phyloP scores from a whole-genome alignment of 2,113 vertebrate species.

The Calypte anna region DNA sequence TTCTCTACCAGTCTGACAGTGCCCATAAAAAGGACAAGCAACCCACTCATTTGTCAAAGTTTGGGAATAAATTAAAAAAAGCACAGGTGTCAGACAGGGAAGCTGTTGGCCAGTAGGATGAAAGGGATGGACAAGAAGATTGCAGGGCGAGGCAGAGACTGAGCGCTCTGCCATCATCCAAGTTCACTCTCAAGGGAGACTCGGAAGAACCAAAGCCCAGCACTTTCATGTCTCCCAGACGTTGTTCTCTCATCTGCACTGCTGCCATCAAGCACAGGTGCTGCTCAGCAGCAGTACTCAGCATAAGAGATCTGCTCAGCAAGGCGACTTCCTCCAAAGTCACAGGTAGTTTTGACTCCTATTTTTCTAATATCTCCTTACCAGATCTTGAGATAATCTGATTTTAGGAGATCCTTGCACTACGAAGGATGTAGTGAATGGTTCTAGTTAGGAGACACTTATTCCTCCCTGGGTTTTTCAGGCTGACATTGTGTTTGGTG shows the following conservation, averaged over 20 bases:
- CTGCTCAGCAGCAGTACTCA: neutral
- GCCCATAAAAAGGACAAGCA: neutral
- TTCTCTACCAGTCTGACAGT: neutral
- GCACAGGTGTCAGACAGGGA: too few species aligned
- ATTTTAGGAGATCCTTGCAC: neutral
- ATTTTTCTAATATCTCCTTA: neutral
- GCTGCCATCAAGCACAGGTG: neutral
- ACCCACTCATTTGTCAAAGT: neutral
- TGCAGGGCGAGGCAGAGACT: neutral
- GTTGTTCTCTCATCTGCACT: fast-evolving
- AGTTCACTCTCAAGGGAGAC: neutral
- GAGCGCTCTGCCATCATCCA: neutral
- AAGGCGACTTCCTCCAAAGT: neutral
- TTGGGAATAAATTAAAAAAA: neutral
- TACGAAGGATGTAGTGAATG: neutral
- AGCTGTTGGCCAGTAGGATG: neutral
- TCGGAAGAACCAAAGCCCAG: neutral
- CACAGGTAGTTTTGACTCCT: neutral
- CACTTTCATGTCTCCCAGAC: neutral
- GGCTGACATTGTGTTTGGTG: neutral
- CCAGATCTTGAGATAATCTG: neutral
- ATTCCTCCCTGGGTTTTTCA: neutral
- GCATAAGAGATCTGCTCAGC: neutral
- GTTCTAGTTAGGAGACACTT: neutral
- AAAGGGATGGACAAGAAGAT: neutral